Percentiles rank a stretch among this genome's conserved stretches.
Evolutionary conservation across 1,140 invertebrate species (phyloP).

Genomic region (Aphidius ervi): DNA sequence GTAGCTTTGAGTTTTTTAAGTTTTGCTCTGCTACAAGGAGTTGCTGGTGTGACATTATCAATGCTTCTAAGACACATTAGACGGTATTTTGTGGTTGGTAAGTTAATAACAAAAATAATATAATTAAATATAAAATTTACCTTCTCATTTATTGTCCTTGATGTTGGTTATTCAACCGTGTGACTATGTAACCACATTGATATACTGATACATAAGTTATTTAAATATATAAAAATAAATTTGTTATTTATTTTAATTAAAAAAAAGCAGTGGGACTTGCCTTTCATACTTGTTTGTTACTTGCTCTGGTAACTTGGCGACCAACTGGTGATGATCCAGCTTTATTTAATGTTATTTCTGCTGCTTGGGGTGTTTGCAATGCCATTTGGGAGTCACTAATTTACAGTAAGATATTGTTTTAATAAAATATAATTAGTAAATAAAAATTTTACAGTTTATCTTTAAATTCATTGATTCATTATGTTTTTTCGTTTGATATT

Average conservation of each 20-base stretch:
- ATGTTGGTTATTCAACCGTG: background rate
- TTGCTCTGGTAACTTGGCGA: conserved; percentile 64
- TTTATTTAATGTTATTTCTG: conserved; percentile 66
- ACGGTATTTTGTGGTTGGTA: conserved; percentile 62
- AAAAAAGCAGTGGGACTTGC: conserved; percentile 61
- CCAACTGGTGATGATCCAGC: conserved; percentile 61
- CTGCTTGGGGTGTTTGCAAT: conserved; percentile 72
- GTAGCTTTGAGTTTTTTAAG: conserved; percentile 63
- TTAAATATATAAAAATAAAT: background rate
- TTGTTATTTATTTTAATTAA: conserved; percentile 18
- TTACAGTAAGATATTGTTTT: conserved; percentile 35
- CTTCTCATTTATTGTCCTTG: background rate
- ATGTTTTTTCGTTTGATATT: conserved; percentile 17
- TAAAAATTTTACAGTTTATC: too few species aligned
- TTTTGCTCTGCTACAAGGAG: conserved; percentile 61
- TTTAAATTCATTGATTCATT: background rate
- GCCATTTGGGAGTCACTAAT: conserved; percentile 68
- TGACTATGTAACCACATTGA: background rate
- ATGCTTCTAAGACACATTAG: conserved; percentile 64
- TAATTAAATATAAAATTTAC: conserved; percentile 1
- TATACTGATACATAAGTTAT: background rate
- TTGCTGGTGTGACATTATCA: conserved; percentile 65
- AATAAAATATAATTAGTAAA: background rate
- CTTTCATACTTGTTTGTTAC: conserved; percentile 64
- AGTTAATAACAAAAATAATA: conserved; percentile 27